Evolutionary conservation across 2,113 vertebrate species (phyloP), one percentile per base, ranked within the genome.

Genomic region (Alexandromys fortis): DNA sequence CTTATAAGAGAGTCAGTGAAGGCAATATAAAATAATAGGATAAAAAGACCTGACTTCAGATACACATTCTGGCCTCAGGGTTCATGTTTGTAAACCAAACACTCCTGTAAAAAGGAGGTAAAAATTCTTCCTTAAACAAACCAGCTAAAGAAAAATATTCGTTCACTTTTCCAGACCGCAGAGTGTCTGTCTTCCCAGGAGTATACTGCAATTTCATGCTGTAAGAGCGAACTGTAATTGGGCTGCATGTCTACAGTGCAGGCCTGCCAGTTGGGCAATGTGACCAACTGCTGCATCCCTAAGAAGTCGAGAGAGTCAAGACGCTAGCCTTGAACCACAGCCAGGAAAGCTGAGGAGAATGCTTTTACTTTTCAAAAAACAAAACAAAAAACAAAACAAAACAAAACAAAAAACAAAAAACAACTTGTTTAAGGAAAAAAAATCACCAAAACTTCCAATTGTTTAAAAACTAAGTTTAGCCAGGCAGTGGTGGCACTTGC

Each of bases 301-400:
- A 94, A 82, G 16, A 90, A 83, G 16, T 28, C 0, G 26, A 85
- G 9, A 94, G 85, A 94, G 61, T 77, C 85, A 88, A 81, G 76
- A 96, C 65, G 78, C 92, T 86, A 47, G 68, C 45, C 45, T 82
- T 81, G 68, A 33, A 91, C 35, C n/a, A 24, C 47, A 49, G 47
- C 1, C 67, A 52, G 21, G 8, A 17, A 52, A 72, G 6, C 22
- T 87, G 47, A 70, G 42, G n/a, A 68, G 16, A 47, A 68, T 13
- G 49, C 47, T 58, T 73, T 73, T 94, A 97, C 91, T 95, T 96
- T 96, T 45, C 94, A 94, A 94, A 83, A 55, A 55, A 14, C n/a
- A n/a, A n/a, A n/a, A n/a, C n/a, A 52, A 12, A 52, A 12, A 52
- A 11, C 1, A 52, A 22, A 52, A 14, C n/a, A n/a, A n/a, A n/a